These are phyloP conservation scores for Lochmaea capreae DNA, from an alignment of 2,888 invertebrate genomes.

Conservation along the genomic window DNA sequence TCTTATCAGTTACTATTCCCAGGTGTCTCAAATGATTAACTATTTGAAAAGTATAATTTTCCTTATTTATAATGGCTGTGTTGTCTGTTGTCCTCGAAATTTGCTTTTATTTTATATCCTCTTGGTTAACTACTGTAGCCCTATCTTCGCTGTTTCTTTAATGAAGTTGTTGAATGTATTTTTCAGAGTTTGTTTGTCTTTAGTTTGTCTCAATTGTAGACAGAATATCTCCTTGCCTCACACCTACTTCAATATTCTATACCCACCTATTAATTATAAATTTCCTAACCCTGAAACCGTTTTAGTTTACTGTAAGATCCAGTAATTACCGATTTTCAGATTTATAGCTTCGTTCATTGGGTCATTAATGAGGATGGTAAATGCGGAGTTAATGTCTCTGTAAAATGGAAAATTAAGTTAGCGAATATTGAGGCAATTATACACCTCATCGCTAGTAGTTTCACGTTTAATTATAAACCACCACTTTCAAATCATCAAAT, in stretches of 20 bases:
- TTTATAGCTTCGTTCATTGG: slow-evolving; percentile 40
- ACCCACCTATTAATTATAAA: slow-evolving; percentile 26
- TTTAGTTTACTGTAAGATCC: slow-evolving; percentile 27
- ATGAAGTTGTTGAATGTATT: too few relatives aligned
- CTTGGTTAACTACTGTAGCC: too few relatives aligned
- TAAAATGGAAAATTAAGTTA: slow-evolving; percentile 44
- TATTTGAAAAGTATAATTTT: too few relatives aligned
- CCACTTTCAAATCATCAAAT: slow-evolving; percentile 6
- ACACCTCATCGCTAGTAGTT: slow-evolving; percentile 33
- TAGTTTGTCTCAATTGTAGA: background rate
- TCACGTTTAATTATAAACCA: slow-evolving; percentile 25
- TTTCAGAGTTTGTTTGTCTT: too few relatives aligned
- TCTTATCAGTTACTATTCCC: background rate
- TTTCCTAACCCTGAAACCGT: slow-evolving; percentile 21
- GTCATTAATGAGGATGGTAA: slow-evolving; percentile 42
- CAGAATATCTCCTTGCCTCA: background rate
- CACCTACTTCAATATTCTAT: slow-evolving; percentile 16
- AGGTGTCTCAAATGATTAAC: too few relatives aligned
- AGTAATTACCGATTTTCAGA: slow-evolving; percentile 41
- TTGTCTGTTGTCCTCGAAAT: too few relatives aligned
- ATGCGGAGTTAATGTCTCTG: slow-evolving; percentile 38
- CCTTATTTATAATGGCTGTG: too few relatives aligned
- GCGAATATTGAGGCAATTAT: slow-evolving; percentile 37
- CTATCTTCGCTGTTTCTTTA: too few relatives aligned
- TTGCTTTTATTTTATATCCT: too few relatives aligned